Evolutionary conservation across 2,888 invertebrate genomes (phyloP), one percentile per base, ranked within the genome.

Genomic region (Drosophila cyrtoloma): DNA sequence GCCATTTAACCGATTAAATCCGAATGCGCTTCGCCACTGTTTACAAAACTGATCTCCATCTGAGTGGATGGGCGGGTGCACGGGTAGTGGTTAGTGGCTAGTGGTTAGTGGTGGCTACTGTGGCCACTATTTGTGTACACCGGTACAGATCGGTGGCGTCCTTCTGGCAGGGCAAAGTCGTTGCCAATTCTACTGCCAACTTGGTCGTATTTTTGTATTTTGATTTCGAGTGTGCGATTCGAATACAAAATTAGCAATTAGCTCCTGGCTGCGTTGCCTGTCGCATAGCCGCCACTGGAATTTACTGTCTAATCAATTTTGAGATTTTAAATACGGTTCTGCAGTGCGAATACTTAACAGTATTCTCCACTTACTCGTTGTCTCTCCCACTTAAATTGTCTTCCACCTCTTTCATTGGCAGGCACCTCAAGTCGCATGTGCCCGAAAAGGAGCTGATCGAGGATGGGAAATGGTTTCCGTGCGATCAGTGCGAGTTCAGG

Each of bases 401-500:
- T 47, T 53, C 19, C 33, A 19, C 37, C 35, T 56, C 32, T 51
- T n/a, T n/a, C 28, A 66, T 79, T 30, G 55, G 53, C 84, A 93
- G 93, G 62, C 93, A 93, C 68, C 76, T 78, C 53, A 91, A 87
- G 64, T 86, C 79, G 1, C 93, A 93, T 70, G 90, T 92, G 22
- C 92, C 5, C 22, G 57, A 50, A 19, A 30, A 52, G 50, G 57
- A 52, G n/a, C 39, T 39, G 33, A 50, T 5, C 51, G 57, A 60
- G 30, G 39, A 32, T 3, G 94, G 93, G 59, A 95, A 95, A 82
- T 93, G 93, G 68, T 95, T 94, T 88, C 93, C 94, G 53, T 97
- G 97, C 91, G 92, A 94, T 35, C 93, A 95, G 14, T 98, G 98
- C 89, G 91, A 94, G 3, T 98, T 97, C 92, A 95, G 95, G 77